Base-by-base conservation (phyloP, 2,888 invertebrate genomes). In the Drosophila leonis region DNA sequence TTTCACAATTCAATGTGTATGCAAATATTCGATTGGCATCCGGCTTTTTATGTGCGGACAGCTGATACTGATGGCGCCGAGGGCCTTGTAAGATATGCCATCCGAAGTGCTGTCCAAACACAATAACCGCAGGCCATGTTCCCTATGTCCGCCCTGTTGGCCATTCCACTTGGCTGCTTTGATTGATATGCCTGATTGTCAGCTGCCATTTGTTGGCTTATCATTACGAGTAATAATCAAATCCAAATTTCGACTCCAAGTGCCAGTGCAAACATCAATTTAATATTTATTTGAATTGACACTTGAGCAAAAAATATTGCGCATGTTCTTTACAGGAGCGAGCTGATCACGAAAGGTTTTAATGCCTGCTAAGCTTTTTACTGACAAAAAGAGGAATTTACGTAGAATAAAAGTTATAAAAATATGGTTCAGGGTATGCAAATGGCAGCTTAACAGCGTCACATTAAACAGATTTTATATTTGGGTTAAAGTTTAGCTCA, bases 1-100 rank as follows among this genome's bases (percentile, higher is more conserved):
- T 79, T 87, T 87, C 88, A 77, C 49, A 75, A 71, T 83, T 84
- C 82, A 73, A 84, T 83, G 88, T 68, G 55, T 75, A 87, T 87
- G 84, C 90, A 85, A 85, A 83, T 84, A 87, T 57, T 44, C 61
- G 59, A 76, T 76, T 69, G 70, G 41, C 68, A 78, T 59, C 48
- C 67, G 62, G 51, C 35, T 54, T 51, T 78, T 72, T 63, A 81
- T 73, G 69, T 66, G 59, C 39, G 66, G 70, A 80, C 86, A 88
- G 85, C 88, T 85, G 83, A 67, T 65, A 67, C 63, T 67, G 61
- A 70, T 77, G 69, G 55, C 60, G 52, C 20, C 46, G 57, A 52
- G 66, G 44, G 55, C 51, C 24, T 71, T 57, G 54, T 49, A 54
- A 59, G 80, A 80, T 78, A 72, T 57, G 48, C 49, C 24, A 24